Evolutionary conservation across 2,113 vertebrate species (phyloP).

Genomic region (Falco punctatus): DNA sequence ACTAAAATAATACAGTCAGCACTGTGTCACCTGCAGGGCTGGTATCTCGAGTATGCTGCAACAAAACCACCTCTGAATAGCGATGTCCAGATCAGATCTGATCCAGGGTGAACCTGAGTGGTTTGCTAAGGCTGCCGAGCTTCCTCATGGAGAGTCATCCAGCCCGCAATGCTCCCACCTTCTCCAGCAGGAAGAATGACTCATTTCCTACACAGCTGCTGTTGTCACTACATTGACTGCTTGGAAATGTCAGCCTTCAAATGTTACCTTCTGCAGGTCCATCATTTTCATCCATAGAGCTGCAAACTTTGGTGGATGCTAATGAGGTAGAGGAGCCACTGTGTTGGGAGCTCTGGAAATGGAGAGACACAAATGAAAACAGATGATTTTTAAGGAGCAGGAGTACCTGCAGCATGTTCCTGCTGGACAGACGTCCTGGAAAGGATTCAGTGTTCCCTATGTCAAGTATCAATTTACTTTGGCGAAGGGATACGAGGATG

Average conservation of each 20-base stretch:
- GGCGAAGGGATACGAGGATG: neutral
- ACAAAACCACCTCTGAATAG: neutral
- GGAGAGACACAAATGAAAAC: slow-evolving; percentile 53
- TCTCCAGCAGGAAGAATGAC: slow-evolving; percentile 34
- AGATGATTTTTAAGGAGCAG: slow-evolving; percentile 14
- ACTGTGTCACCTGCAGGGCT: neutral
- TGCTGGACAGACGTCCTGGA: neutral
- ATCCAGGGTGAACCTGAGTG: neutral
- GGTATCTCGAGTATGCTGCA: neutral
- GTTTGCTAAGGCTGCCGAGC: neutral
- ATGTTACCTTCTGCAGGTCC: slow-evolving; percentile 88
- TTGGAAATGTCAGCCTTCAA: slow-evolving; percentile 49
- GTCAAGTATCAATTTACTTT: neutral
- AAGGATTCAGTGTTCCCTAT: neutral
- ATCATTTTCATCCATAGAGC: slow-evolving; percentile 96
- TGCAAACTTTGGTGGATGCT: slow-evolving; percentile 96
- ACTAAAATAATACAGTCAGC: neutral
- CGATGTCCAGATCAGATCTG: neutral
- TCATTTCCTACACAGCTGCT: slow-evolving; percentile 54
- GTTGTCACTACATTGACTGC: slow-evolving; percentile 24
- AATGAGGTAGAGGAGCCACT: slow-evolving; percentile 95
- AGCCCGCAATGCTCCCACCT: neutral
- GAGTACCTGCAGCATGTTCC: neutral
- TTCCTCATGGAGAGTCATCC: neutral
- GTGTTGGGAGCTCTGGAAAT: slow-evolving; percentile 90